Percentiles rank a stretch among this genome's conserved stretches.
These are phyloP conservation scores for Hydrocynus forskahlii DNA, from an alignment of 2,797 vertebrate species.

Conservation along the genomic window DNA sequence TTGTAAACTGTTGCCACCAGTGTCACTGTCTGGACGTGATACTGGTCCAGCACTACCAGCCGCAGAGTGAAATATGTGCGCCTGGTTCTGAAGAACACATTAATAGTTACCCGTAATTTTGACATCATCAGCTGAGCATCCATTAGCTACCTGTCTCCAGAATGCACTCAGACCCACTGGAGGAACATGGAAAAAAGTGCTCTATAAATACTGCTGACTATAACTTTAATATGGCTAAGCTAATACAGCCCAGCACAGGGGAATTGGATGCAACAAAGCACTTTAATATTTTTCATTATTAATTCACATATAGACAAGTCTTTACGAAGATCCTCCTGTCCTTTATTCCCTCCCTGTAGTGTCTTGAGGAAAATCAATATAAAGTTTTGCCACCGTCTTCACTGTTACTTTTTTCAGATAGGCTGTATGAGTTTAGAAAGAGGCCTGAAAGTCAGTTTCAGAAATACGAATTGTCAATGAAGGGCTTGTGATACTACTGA, in stretches of 20 bases:
- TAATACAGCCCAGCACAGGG: neutral
- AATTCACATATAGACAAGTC: neutral
- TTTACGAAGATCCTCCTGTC: neutral
- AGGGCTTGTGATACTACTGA: neutral
- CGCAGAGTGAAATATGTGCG: too few relatives aligned
- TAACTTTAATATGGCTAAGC: neutral
- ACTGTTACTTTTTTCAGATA: neutral
- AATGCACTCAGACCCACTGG: neutral
- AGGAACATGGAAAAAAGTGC: neutral
- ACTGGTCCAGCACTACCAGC: too few relatives aligned
- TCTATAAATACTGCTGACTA: neutral
- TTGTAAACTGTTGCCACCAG: too few relatives aligned
- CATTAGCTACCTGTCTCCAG: neutral
- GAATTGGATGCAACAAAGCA: neutral
- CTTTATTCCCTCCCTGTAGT: neutral
- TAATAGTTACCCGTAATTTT: neutral
- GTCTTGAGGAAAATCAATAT: conserved; percentile 2
- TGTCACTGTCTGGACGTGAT: too few relatives aligned
- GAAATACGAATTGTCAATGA: neutral
- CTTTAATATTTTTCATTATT: conserved; percentile 1
- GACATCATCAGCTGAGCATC: neutral
- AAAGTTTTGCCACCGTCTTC: neutral
- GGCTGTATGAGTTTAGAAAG: neutral
- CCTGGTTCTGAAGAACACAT: too few relatives aligned
- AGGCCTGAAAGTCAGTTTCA: neutral